Evolutionary conservation across 2,797 vertebrate species (phyloP).

Genomic region (Ptychadena robeensis): DNA sequence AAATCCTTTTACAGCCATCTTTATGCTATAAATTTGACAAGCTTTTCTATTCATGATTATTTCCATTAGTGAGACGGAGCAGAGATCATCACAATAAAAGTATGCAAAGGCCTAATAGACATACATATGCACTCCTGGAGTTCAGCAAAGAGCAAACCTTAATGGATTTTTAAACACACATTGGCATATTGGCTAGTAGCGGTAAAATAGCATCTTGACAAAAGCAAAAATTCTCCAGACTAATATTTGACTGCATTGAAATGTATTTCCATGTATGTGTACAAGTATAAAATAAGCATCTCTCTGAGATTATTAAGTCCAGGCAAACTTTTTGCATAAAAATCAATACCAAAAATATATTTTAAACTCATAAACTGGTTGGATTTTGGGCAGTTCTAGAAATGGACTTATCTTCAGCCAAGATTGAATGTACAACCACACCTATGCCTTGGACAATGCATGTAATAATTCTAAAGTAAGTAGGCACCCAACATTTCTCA

Average conservation of each 20-base stretch:
- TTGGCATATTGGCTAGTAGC: slow-evolving; percentile 31
- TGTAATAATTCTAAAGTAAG: too few species aligned
- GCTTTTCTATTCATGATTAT: slow-evolving; percentile 67
- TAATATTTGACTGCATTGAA: neutral
- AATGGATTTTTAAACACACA: slow-evolving; percentile 64
- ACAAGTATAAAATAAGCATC: neutral
- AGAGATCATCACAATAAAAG: slow-evolving; percentile 61
- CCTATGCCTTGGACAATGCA: too few species aligned
- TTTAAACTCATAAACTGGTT: neutral
- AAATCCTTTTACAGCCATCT: slow-evolving; percentile 68
- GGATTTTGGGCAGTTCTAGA: neutral
- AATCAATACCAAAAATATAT: neutral
- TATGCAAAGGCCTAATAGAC: slow-evolving; percentile 65
- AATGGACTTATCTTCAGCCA: neutral
- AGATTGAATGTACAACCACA: too few species aligned
- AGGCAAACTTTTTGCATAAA: neutral
- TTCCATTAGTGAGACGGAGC: slow-evolving; percentile 68
- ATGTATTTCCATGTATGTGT: neutral
- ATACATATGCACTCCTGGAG: slow-evolving; percentile 56
- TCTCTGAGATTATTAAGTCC: neutral
- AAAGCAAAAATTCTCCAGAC: slow-evolving; percentile 34
- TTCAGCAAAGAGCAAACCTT: slow-evolving; percentile 65
- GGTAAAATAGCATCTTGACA: slow-evolving; percentile 60
- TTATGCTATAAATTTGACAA: slow-evolving; percentile 68
- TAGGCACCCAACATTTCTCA: too few species aligned